A percentile compares a stretch with the other conserved stretches of the same genome.
Conservation (phyloP, 2,888 invertebrate genomes). For the Leptarthrus brevirostris region DNA sequence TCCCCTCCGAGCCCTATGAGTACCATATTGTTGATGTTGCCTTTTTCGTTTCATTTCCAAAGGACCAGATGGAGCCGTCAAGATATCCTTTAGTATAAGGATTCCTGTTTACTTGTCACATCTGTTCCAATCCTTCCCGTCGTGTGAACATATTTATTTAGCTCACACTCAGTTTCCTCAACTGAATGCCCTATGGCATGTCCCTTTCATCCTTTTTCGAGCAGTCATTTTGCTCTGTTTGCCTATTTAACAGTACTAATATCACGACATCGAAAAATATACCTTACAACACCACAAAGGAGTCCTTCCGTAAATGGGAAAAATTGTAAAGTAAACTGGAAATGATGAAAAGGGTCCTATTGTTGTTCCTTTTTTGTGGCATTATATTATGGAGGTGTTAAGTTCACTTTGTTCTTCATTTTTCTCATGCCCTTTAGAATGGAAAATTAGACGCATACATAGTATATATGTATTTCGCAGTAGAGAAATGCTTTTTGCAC, state of each 20-base stretch:
- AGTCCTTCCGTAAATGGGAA: background rate
- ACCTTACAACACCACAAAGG: conserved; percentile 14
- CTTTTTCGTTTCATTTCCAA: conserved; percentile 35
- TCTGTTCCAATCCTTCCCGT: conserved; percentile 47
- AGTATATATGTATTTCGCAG: too few species aligned
- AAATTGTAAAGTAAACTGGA: conserved; percentile 30
- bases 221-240: conserved; percentile 30
- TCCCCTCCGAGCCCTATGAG: background rate
- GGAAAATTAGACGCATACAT: too few species aligned
- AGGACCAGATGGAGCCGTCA: conserved; percentile 41
- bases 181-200: conserved; percentile 2
- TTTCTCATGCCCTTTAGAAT: too few species aligned
- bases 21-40: conserved; percentile 13
- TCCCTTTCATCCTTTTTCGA: conserved; percentile 9
- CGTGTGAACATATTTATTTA: conserved; percentile 38
- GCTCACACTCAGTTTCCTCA: conserved; percentile 17
- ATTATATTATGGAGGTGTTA: too few species aligned
- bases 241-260: conserved; percentile 31
- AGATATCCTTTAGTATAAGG: conserved; percentile 36
- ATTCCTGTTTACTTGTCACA: conserved; percentile 49
- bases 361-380: background rate
- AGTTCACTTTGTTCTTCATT: too few species aligned
- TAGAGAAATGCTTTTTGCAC: too few species aligned
- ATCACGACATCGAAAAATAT: conserved; percentile 12
- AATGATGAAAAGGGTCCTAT: conserved; percentile 21